Evolutionary conservation across 2,888 invertebrate species (phyloP), one percentile per base, ranked within the genome.

Genomic region (Hydriomena furcata): DNA sequence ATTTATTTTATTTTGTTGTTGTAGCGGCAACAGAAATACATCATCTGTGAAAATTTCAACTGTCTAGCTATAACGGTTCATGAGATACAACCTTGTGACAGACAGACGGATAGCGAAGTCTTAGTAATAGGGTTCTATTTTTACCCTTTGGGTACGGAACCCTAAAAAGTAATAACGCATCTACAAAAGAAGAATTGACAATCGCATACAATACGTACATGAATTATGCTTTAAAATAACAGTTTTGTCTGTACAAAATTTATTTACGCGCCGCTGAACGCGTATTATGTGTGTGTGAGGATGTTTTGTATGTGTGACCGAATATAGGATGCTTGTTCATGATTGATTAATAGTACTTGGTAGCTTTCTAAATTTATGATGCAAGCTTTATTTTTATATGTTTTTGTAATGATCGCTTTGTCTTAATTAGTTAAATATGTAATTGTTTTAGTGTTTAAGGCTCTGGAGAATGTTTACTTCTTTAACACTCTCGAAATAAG

Each of bases 211-310:
- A 83, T 72, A 68, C 73, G 76, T 71, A 77, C 84, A 84, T 83
- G 84, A 85, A 88, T 88, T 88, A 87, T 85, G 84, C 87, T 88
- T 82, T 82, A 84, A 87, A 90, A 89, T 88, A 89, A 88, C 89
- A 90, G 89, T 90, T 90, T 89, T 88, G 89, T 89, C 70, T 72
- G 79, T 76, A 89, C 89, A 88, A 87, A 87, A 87, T 88, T 84
- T 85, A 84, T 89, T 86, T 74, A 84, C 86, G 88, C 81, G 61
- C 78, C 60, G 86, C 52, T 85, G 87, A 65, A 2, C 42, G 31
- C 36, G 23, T 31, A 7, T 45, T 58, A 35, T 65, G 49, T 48
- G 25, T 31, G 46, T 47, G 43, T 61, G 55, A 52, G 52, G 52
- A 52, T 46, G 52, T 37, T 11, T 12, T 30, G 27, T 45, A 49